Base-by-base conservation (phyloP, 2,797 vertebrate genomes). In the Eulemur coronatus region DNA sequence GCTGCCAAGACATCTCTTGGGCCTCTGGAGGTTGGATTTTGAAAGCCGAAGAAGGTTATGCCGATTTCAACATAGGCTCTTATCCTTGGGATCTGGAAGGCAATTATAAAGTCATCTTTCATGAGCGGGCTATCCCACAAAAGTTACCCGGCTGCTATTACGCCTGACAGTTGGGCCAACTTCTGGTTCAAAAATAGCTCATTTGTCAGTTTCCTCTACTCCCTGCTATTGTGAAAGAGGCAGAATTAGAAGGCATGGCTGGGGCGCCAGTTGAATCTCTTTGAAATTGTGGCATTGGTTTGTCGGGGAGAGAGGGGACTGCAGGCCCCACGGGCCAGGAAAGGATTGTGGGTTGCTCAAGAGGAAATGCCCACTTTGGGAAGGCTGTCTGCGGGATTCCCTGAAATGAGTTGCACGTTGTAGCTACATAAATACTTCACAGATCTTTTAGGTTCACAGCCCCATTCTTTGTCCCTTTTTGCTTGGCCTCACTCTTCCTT, bases 41-140 rank as follows among this genome's bases (percentile, higher is more conserved):
- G 85, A 97, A 97, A 96, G 67, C 55, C 72, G 73, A 87, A 87
- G 85, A 93, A n/a, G 78, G 87, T 93, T 93, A 70, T 92, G 95
- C 84, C 1, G 89, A 96, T 97, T 97, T 98, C 97, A 97, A 96
- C 96, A 97, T 84, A 63, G 1, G 0, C 46, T 41, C 91, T 98
- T 97, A 98, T 98, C 96, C 97, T 82, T 55, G 87, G 92, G 81
- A 98, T 98, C 97, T 97, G 72, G 93, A 95, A 96, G 96, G 86
- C 96, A 97, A 97, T 98, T 97, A 97, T 92, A 96, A 98, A 97
- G 96, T 96, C 97, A 97, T 97, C 97, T 98, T 97, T 98, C 98
- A 96, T 84, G 95, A 97, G 94, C 15, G 11, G 87, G 78, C 96
- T 92, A 80, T 96, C 96, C 97, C 97, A 96, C 97, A 97, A 97